Percentiles rank a stretch among this genome's conserved stretches.
phyloP scores from a whole-genome alignment of 2,888 invertebrate species.

The Campoletis raptor region DNA sequence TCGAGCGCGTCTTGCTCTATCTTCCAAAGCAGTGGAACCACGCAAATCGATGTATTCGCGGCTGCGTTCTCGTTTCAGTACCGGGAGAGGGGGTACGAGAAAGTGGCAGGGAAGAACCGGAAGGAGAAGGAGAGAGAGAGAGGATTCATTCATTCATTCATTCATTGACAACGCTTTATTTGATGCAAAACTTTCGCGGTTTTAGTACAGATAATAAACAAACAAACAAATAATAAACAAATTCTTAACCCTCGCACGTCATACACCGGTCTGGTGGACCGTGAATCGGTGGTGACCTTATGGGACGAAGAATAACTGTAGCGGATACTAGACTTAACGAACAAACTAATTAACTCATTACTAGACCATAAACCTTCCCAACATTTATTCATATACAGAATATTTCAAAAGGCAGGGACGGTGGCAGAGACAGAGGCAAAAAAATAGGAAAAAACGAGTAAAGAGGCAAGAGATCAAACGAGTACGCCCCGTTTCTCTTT shows the following conservation, averaged over 20 bases:
- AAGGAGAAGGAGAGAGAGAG: not conserved
- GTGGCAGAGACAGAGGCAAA: not conserved
- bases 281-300: not conserved
- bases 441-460: not conserved
- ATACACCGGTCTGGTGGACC: not conserved
- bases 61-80: constrained; percentile 53
- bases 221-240: not conserved
- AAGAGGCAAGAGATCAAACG: not conserved
- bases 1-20: constrained; percentile 34
- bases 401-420: not conserved
- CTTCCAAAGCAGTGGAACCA: constrained; percentile 42
- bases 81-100: constrained; percentile 45
- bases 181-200: not conserved
- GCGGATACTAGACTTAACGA: not conserved
- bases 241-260: not conserved
- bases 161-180: not conserved
- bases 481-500: not conserved
- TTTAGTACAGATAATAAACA: not conserved
- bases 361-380: not conserved
- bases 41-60: constrained; percentile 67
- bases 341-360: not conserved
- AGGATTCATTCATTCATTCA: not conserved
- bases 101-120: constrained; percentile 15
- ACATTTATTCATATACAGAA: not conserved
- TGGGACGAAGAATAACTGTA: not conserved